These are phyloP conservation scores for Cerastis leucographa DNA, from an alignment of 2,888 invertebrate species.

Conservation along the genomic window DNA sequence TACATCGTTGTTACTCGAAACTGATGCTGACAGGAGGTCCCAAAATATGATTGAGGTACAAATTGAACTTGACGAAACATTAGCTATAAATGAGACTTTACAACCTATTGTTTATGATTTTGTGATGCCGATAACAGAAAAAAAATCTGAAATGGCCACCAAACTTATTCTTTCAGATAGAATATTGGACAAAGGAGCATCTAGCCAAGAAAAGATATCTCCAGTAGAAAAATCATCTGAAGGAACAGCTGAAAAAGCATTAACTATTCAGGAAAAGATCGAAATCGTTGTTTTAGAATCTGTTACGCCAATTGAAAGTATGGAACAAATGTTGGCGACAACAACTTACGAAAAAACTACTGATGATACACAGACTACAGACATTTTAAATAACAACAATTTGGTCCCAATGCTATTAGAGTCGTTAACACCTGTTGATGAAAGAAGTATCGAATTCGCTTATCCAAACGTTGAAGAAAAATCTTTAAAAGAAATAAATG, in stretches of 20 bases:
- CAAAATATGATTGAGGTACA: neutral
- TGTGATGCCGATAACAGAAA: neutral
- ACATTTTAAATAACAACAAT: neutral
- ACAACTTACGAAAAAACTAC: neutral
- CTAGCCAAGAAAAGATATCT: neutral
- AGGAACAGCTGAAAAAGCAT: neutral
- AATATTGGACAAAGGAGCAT: neutral
- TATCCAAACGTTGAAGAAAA: neutral
- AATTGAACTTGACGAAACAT: neutral
- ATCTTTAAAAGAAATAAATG: neutral
- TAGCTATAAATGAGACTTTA: neutral
- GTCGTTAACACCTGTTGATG: slow-evolving; percentile 16
- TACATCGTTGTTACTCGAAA: neutral
- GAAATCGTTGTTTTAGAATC: neutral
- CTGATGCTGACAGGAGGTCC: neutral
- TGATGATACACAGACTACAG: too few relatives aligned
- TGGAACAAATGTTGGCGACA: neutral
- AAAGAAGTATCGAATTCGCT: neutral
- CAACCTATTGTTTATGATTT: neutral
- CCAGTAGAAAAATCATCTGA: neutral
- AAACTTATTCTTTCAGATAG: neutral
- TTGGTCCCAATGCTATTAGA: slow-evolving; percentile 15
- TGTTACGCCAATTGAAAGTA: neutral
- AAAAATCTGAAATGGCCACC: neutral
- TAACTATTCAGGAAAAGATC: neutral